phyloP scores from a whole-genome alignment of 1,140 invertebrate species.

The Drosophila serrata region DNA sequence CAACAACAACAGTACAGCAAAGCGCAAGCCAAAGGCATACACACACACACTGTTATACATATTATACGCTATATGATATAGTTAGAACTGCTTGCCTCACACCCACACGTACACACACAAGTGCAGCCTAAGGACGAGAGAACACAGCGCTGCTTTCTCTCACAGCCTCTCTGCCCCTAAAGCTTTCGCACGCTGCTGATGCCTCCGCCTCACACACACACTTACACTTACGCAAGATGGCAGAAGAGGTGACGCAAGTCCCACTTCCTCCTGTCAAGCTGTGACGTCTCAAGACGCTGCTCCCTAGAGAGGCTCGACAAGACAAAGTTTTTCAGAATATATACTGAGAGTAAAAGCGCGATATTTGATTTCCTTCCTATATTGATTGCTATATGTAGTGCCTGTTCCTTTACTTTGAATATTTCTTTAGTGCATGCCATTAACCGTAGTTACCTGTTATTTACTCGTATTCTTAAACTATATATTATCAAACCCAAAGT shows the following conservation, averaged over 20 bases:
- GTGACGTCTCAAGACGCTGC: conserved; percentile 33
- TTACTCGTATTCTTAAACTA: not conserved
- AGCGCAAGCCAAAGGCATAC: too few species aligned
- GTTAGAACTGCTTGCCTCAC: conserved; percentile 7
- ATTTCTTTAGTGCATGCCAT: conserved; percentile 37
- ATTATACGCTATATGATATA: conserved; percentile 12
- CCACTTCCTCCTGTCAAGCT: conserved; percentile 9
- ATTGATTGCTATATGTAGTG: conserved; percentile 30
- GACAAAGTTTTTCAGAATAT: too few species aligned
- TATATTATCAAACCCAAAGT: not conserved
- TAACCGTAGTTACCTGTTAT: conserved; percentile 19
- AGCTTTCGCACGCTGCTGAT: conserved; percentile 39
- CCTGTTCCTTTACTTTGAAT: conserved; percentile 13
- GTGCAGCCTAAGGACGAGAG: conserved; percentile 31
- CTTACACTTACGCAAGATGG: conserved; percentile 2
- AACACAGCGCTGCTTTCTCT: conserved; percentile 28
- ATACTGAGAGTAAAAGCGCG: conserved; percentile 3
- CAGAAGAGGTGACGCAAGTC: conserved; percentile 17
- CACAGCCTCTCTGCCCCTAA: conserved; percentile 6
- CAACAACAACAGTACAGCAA: conserved; percentile 51
- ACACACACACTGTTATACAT: conserved; percentile 32
- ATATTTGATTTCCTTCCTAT: conserved; percentile 20
- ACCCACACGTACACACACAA: conserved; percentile 4
- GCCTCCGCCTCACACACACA: conserved; percentile 2
- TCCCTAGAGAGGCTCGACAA: conserved; percentile 29